phyloP scores from a whole-genome alignment of 2,888 invertebrate genomes.

The Dryomyza anilis region DNA sequence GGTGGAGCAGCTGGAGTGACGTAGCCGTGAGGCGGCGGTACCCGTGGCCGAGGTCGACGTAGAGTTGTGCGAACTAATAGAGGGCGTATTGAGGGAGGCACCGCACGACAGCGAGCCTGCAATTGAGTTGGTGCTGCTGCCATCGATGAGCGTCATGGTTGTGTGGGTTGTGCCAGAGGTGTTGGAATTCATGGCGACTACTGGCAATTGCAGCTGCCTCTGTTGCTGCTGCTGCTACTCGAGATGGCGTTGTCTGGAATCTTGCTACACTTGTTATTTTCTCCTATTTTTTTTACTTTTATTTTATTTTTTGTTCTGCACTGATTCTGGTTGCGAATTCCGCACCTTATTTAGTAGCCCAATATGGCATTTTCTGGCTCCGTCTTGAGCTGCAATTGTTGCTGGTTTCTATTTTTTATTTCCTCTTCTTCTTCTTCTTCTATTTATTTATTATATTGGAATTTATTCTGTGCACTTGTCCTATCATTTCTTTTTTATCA shows the following conservation, averaged over 20 bases:
- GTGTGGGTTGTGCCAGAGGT: conserved; percentile 39
- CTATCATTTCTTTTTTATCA: neutral
- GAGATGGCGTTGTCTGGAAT: neutral
- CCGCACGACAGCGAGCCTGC: conserved; percentile 21
- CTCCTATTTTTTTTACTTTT: too few species aligned
- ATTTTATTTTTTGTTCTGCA: too few species aligned
- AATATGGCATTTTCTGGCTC: too few species aligned
- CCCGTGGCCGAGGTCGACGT: neutral
- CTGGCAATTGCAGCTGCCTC: too few species aligned
- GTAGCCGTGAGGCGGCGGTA: neutral
- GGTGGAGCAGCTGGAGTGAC: neutral
- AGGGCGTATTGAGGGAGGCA: conserved; percentile 32
- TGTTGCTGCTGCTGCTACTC: too few species aligned
- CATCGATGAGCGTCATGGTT: conserved; percentile 44
- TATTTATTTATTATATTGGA: neutral
- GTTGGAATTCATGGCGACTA: conserved; percentile 28
- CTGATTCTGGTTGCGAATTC: neutral
- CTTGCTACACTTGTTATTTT: neutral
- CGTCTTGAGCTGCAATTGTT: too few species aligned
- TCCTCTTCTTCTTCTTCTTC: neutral
- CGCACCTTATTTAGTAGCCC: neutral
- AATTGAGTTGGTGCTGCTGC: conserved; percentile 41
- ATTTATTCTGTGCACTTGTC: neutral
- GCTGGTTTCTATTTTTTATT: neutral
- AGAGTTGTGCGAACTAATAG: conserved; percentile 35